phyloP scores from a whole-genome alignment of 1,140 invertebrate species.

The Brachionus koreanus region DNA sequence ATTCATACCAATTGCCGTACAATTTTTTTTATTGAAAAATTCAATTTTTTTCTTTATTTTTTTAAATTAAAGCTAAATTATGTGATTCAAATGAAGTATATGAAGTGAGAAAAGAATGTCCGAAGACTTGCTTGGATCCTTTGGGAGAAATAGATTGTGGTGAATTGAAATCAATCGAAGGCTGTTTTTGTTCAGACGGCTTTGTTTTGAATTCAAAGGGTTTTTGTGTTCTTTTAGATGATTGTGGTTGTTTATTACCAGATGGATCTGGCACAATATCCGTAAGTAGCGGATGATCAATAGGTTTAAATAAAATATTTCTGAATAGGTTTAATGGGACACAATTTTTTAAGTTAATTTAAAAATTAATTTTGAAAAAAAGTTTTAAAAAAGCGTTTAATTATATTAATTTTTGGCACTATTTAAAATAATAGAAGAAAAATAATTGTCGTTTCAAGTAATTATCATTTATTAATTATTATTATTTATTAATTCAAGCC shows the following conservation, averaged over 20 bases:
- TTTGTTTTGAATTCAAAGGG: constrained; percentile 15
- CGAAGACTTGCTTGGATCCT: constrained; percentile 21
- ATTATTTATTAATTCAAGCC: too few relatives aligned
- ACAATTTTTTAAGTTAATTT: too few relatives aligned
- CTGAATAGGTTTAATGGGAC: too few relatives aligned
- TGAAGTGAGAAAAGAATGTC: background rate
- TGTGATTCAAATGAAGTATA: constrained; percentile 3
- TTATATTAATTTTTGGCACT: too few relatives aligned
- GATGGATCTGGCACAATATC: background rate
- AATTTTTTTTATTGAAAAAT: background rate
- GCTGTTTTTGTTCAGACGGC: constrained; percentile 29
- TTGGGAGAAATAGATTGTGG: constrained; percentile 7
- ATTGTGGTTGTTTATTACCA: constrained; percentile 37
- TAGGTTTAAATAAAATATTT: too few relatives aligned
- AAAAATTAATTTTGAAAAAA: too few relatives aligned
- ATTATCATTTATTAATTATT: too few relatives aligned
- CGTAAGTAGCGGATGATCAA: background rate
- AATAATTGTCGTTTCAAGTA: too few relatives aligned
- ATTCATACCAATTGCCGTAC: background rate
- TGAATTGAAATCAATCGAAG: background rate
- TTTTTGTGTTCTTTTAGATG: background rate
- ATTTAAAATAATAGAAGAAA: too few relatives aligned
- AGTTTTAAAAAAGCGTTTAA: too few relatives aligned
- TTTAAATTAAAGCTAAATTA: background rate
- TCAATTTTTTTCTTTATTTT: background rate